Evolutionary conservation across 2,888 invertebrate genomes (phyloP), one percentile per base, ranked within the genome.

Genomic region (Plebejus argus): DNA sequence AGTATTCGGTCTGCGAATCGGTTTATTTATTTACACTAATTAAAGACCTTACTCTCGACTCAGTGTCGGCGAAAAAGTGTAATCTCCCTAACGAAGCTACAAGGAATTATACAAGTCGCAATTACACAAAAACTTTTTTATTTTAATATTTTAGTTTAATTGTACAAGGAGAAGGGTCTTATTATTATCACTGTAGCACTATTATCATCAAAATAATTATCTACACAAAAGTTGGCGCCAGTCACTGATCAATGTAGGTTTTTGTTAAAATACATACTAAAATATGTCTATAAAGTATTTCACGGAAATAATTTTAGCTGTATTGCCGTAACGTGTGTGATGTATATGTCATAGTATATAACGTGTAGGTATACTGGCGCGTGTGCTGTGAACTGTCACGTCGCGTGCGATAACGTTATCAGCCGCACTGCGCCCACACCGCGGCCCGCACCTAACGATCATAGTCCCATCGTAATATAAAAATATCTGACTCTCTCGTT

Each of bases 401-500:
- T 66, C 61, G 28, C 28, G 23, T 66, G 61, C 23, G 61, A 66
- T 66, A 66, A 66, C 61, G 61, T 66, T 66, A 23, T 23, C 61
- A 12, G 23, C 61, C 23, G 61, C 61, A 23, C 28, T 66, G 61
- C 28, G 5, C 28, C 23, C 61, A 66, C 61, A 66, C 23, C 23
- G 61, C 12, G 20, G 5, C 61, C 61, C 12, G 12, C 61, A 23
- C 28, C 58, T 20, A 5, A 28, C 28, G 23, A 15, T 12, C 61
- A 53, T 53, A 5, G 15, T 18, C 18, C 15, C 5, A 53, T 18
- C 58, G 20, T 18, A 58, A 8, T 58, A 58, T 58, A 58, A 4
- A 58, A 58, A n/a, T 56, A 5, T 15, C 20, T 58, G n/a, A 20
- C 7, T 58, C 1, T 58, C 56, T 58, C 15, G 49, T 53, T 53